These are phyloP conservation scores for Cotesia typhae DNA, from an alignment of 1,140 invertebrate genomes.

Conservation along the genomic window DNA sequence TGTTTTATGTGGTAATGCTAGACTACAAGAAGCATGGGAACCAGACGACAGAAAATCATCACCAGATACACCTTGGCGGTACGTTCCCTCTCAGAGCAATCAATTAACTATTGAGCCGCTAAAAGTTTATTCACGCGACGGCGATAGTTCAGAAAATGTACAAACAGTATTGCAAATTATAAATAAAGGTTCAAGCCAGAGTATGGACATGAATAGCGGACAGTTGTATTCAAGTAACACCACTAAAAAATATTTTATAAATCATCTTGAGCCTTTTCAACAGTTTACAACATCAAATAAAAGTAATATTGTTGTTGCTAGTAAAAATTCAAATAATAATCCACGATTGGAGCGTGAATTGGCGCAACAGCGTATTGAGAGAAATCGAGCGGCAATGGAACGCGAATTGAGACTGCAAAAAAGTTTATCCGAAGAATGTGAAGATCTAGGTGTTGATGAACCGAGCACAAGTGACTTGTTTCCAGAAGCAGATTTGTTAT, in stretches of 20 bases:
- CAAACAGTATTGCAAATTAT: conserved; percentile 61
- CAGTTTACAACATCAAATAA: conserved; percentile 54
- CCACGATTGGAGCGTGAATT: conserved; percentile 53
- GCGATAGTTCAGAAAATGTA: conserved; percentile 52
- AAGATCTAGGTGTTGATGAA: conserved; percentile 79
- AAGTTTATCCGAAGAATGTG: conserved; percentile 79
- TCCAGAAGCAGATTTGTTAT: conserved; percentile 77
- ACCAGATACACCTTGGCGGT: conserved; percentile 64
- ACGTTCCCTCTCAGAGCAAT: conserved; percentile 54
- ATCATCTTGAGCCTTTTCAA: conserved; percentile 58
- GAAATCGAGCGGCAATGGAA: conserved; percentile 67
- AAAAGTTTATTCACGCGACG: conserved; percentile 51
- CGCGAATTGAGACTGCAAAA: conserved; percentile 72
- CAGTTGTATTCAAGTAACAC: conserved; percentile 55
- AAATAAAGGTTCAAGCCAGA: conserved; percentile 54
- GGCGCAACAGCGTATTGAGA: conserved; percentile 56
- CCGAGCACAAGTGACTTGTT: conserved; percentile 80
- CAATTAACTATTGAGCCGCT: conserved; percentile 52
- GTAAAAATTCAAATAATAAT: conserved; percentile 39
- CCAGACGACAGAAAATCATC: conserved; percentile 57
- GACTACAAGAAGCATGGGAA: conserved; percentile 63
- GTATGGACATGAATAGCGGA: conserved; percentile 57
- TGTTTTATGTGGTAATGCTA: conserved; percentile 59
- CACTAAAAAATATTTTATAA: conserved; percentile 61
- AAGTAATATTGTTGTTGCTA: conserved; percentile 29